Base-by-base conservation (phyloP, 2,113 vertebrate genomes). In the Trichomycterus rosablanca region DNA sequence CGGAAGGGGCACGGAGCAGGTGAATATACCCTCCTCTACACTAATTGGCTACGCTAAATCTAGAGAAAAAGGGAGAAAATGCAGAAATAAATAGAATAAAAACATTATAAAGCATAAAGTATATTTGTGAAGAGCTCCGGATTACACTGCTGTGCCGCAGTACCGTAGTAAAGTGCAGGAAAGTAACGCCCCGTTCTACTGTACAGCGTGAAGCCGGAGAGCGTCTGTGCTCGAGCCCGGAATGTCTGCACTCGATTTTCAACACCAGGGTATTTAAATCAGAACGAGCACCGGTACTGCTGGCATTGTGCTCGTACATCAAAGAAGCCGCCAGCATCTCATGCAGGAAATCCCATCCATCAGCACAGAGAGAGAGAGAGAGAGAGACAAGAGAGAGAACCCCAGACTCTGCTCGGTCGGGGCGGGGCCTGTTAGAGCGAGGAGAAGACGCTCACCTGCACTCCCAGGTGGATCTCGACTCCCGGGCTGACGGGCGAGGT, bases 311-410 rank as follows among this genome's bases (percentile, higher is more conserved):
- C 88, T 84, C 83, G 78, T 76, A 89, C 88, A 88, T 93, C 89
- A 92, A 92, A 91, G 86, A 76, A 67, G 82, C 84, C 80, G 50
- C 22, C 40, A 88, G 80, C 88, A 86, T 89, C 81, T 85, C 80
- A 78, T 70, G 77, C 85, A 89, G 89, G 89, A 92, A 90, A 92
- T 89, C 88, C 87, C 87, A 89, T 91, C 89, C 88, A 87, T 90
- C 89, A 91, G 88, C 86, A 83, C 76, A 35, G 76, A 75, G 69
- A 11, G 52, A 11, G 37, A 70, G 63, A 22, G 53, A 51, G 59
- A 65, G 67, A 73, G 59, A 63, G 57, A 51, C 37, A 1, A 28
- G 75, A n/a, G n/a, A n/a, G n/a, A n/a, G n/a, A n/a, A n/a, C n/a
- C n/a, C n/a, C n/a, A n/a, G n/a, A n/a, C n/a, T n/a, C n/a, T n/a